Base-by-base conservation (phyloP, 2,888 invertebrate species). In the Andrena chrysosceles region DNA sequence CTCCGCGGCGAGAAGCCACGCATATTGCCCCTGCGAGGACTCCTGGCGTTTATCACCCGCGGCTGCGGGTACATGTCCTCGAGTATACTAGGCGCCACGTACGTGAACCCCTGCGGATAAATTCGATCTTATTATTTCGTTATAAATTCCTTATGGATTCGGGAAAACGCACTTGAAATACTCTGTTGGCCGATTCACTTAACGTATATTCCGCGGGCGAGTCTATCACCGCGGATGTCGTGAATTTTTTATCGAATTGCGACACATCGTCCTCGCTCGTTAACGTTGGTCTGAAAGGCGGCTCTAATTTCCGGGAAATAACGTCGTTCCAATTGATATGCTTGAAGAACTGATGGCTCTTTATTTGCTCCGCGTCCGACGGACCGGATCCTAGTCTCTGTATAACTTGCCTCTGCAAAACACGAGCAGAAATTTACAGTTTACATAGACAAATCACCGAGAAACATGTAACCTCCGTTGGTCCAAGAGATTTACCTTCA, bases 241-340 rank as follows among this genome's bases (percentile, higher is more conserved):
- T 99, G 95, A 99, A 99, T 95, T 98, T 98, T 83, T 98, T 98
- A 94, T 99, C 99, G 94, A 99, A 99, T 94, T 99, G 98, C 74
- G 99, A 99, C 16, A 98, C 99, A 94, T 99, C 99, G 93, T 99
- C 99, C 93, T 99, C 99, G 93, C 95, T 95, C 94, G 98, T 97
- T 95, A 99, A 95, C 91, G 96, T 96, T 74, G 99, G 99, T 95
- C 98, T 99, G 93, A 99, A 99, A 42, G 99, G 99, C 62, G 99
- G 99, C 92, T 99, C 98, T 78, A 98, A 95, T 94, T 97, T 96
- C 91, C 98, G 96, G 29, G 96, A 96, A 85, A 98, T 95, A 1
- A 99, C 98, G 90, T 98, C 98, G 84, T 97, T 96, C 99, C 99
- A 99, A 93, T 97, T 97, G 83, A 98, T 97, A 93, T 97, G 97